Conservation (phyloP, 2,797 vertebrate species). For the Esox masquinongy region DNA sequence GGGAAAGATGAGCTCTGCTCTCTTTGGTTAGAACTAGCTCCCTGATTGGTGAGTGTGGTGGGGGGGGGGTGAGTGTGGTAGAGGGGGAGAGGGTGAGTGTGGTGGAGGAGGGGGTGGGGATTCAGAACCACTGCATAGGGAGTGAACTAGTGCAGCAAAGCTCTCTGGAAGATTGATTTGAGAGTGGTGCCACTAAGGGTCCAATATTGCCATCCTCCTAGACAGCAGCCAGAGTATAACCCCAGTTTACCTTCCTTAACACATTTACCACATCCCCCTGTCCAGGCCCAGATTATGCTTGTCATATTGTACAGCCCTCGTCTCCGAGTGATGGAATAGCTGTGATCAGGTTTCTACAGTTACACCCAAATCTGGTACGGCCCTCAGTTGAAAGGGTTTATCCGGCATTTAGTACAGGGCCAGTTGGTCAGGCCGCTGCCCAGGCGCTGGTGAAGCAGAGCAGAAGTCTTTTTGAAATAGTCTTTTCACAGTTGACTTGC, state of each 20-base stretch:
- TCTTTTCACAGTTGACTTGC: too few relatives aligned
- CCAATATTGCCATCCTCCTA: neutral
- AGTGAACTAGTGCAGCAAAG: neutral
- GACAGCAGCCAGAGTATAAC: neutral
- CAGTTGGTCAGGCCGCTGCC: too few relatives aligned
- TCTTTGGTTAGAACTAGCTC: too few relatives aligned
- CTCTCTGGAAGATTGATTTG: neutral
- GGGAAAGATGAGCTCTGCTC: too few relatives aligned
- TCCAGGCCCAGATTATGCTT: neutral
- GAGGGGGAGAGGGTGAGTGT: too few relatives aligned
- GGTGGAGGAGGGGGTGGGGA: too few relatives aligned
- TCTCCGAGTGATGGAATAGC: neutral
- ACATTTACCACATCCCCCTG: neutral
- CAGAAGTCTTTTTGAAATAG: too few relatives aligned
- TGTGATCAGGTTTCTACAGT: neutral
- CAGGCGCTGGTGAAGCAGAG: too few relatives aligned
- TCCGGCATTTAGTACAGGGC: too few relatives aligned
- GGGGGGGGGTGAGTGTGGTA: too few relatives aligned
- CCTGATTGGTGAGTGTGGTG: too few relatives aligned
- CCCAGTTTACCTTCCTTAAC: neutral
- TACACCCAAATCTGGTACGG: neutral
- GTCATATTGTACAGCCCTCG: neutral
- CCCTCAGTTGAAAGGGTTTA: neutral
- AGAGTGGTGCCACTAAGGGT: too few relatives aligned
- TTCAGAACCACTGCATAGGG: neutral